These are phyloP conservation scores for Taeniopygia guttata DNA, from an alignment of 2,797 vertebrate genomes.

Conservation along the genomic window DNA sequence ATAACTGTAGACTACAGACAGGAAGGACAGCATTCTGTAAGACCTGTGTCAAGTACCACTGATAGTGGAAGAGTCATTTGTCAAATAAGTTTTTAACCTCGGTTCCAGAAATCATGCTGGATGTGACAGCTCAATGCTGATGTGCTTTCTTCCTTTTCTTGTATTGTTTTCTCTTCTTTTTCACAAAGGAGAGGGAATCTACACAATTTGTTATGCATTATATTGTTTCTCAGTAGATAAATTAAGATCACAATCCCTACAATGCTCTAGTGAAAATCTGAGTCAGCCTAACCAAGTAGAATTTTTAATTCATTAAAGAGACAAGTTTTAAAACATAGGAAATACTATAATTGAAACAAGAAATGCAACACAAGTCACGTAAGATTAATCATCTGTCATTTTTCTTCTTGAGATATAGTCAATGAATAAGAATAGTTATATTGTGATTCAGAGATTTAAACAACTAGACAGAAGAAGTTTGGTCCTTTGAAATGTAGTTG, in stretches of 20 bases:
- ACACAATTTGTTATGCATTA: neutral
- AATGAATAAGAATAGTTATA: neutral
- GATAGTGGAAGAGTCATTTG: neutral
- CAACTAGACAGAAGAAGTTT: neutral
- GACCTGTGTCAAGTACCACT: neutral
- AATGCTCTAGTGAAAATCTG: neutral
- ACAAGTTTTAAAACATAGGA: neutral
- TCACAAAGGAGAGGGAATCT: neutral
- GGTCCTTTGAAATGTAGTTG: constrained; percentile 1
- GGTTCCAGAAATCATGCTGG: neutral
- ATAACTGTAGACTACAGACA: neutral
- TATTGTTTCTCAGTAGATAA: neutral
- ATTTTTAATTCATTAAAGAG: neutral
- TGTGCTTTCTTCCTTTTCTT: neutral
- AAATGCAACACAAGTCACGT: neutral
- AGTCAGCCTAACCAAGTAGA: neutral
- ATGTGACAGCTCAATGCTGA: neutral
- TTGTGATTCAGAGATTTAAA: neutral
- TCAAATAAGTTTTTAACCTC: neutral
- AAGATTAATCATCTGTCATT: neutral
- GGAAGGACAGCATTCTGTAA: neutral
- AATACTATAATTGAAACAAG: neutral
- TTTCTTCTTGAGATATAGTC: neutral
- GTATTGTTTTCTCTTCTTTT: neutral
- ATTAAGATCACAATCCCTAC: neutral